A percentile compares a stretch with the other conserved stretches of the same genome.
Conservation (phyloP, 2,113 vertebrate species). For the Hystrix cristata region DNA sequence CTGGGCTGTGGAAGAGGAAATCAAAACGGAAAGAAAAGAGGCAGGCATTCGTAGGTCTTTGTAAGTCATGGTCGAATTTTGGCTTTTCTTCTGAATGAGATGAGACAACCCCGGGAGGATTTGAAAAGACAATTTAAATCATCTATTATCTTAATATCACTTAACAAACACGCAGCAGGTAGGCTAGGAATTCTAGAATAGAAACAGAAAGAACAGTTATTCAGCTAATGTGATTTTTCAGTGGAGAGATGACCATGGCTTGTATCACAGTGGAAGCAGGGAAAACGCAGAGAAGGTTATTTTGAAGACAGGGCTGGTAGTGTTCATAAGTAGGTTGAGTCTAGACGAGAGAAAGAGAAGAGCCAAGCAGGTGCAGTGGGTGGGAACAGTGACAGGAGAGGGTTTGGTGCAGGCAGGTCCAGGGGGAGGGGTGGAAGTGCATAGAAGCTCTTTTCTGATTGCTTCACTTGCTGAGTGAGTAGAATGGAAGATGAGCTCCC, state of each 20-base stretch:
- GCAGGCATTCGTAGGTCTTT: not conserved
- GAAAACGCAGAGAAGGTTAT: not conserved
- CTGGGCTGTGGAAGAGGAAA: not conserved
- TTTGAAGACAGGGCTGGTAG: not conserved
- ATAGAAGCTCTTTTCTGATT: not conserved
- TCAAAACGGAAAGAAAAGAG: not conserved
- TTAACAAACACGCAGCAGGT: not conserved
- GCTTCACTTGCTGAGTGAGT: not conserved
- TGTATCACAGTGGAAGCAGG: not conserved
- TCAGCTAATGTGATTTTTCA: not conserved
- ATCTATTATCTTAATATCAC: not conserved
- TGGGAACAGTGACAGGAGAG: not conserved
- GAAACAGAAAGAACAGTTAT: not conserved
- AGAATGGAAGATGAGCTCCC: not conserved
- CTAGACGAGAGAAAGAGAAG: not conserved
- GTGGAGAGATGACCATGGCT: not conserved
- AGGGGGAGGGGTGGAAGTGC: not conserved
- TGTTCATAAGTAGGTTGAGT: not conserved
- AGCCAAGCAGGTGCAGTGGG: rapidly evolving
- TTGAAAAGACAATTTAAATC: not conserved
- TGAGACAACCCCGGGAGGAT: not conserved
- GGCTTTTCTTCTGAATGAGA: not conserved
- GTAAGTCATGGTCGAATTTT: not conserved
- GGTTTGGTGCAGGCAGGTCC: too few relatives aligned
- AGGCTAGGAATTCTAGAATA: not conserved